A percentile compares a stretch with the other conserved stretches of the same genome.
Conservation (phyloP, 2,113 vertebrate genomes). For the Lophura nycthemera region DNA sequence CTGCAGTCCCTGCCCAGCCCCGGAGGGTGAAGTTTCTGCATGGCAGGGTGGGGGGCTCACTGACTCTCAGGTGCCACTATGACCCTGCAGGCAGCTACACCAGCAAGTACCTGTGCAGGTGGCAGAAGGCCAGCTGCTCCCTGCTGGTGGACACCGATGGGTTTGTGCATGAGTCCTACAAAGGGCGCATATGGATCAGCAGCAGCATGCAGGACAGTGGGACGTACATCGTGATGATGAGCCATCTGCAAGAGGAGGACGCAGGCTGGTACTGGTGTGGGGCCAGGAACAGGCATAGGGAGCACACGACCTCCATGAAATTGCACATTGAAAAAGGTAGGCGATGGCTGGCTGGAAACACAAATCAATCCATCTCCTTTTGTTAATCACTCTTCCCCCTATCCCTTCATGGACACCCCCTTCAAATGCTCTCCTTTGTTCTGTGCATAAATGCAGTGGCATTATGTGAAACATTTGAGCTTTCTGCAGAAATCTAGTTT, state of each 20-base stretch:
- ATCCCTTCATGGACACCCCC: background rate
- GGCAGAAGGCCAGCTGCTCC: background rate
- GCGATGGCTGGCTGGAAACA: background rate
- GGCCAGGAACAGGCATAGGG: background rate
- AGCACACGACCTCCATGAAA: slow-evolving; percentile 21
- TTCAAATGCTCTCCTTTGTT: background rate
- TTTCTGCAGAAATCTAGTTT: background rate
- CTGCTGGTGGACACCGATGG: background rate
- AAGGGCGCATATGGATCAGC: background rate
- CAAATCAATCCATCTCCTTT: background rate
- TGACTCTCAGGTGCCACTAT: slow-evolving; percentile 13
- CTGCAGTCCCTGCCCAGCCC: background rate
- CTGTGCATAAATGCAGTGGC: background rate
- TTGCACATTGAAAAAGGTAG: slow-evolving; percentile 40
- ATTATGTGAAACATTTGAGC: background rate
- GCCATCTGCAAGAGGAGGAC: slow-evolving; percentile 22
- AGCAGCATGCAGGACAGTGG: accelerated
- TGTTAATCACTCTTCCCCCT: background rate
- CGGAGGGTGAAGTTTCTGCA: background rate
- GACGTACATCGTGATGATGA: background rate
- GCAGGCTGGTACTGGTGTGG: slow-evolving; percentile 66
- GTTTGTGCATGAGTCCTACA: background rate
- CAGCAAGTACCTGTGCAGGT: slow-evolving; percentile 47
- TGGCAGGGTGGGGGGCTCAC: accelerated
- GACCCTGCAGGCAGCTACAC: background rate